Percentiles rank a stretch among this genome's conserved stretches.
phyloP scores from a whole-genome alignment of 1,140 invertebrate genomes.

The Chironomus tepperi region DNA sequence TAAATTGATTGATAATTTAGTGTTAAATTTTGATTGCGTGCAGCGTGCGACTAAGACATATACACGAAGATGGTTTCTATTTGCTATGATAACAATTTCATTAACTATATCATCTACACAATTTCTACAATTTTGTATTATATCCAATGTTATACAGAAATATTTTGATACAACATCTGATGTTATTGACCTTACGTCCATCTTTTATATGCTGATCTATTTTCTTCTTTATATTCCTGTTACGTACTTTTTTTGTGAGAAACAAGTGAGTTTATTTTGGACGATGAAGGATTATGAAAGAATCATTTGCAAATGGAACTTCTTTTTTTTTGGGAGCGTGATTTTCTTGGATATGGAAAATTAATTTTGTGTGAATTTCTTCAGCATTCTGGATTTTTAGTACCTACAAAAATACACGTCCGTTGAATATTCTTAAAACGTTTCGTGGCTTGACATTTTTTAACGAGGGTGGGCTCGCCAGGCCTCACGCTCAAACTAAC shows the following conservation, averaged over 20 bases:
- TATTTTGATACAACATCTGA: background rate
- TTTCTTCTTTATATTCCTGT: slow-evolving; percentile 8
- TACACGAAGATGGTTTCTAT: slow-evolving; percentile 7
- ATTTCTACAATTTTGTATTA: slow-evolving; percentile 13
- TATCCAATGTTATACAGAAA: background rate
- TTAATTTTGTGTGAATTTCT: too few species aligned
- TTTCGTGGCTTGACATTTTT: too few species aligned
- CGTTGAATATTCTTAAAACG: too few species aligned
- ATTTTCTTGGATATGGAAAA: too few species aligned
- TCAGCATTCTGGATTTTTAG: too few species aligned
- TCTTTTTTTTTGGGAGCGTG: background rate
- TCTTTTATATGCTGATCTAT: slow-evolving; percentile 18
- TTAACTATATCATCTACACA: background rate
- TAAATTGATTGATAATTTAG: slow-evolving; percentile 10
- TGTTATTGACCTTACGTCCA: background rate
- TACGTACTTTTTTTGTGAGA: background rate
- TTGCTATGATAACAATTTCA: background rate
- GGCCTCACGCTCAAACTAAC: too few species aligned
- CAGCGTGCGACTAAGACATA: background rate
- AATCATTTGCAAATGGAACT: background rate
- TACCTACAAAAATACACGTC: too few species aligned
- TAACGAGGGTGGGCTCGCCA: too few species aligned
- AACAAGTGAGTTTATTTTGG: background rate
- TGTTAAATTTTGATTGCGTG: background rate
- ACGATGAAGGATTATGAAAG: background rate